Evolutionary conservation across 2,888 invertebrate species (phyloP), one percentile per base, ranked within the genome.

Genomic region (Corbicula japonica): DNA sequence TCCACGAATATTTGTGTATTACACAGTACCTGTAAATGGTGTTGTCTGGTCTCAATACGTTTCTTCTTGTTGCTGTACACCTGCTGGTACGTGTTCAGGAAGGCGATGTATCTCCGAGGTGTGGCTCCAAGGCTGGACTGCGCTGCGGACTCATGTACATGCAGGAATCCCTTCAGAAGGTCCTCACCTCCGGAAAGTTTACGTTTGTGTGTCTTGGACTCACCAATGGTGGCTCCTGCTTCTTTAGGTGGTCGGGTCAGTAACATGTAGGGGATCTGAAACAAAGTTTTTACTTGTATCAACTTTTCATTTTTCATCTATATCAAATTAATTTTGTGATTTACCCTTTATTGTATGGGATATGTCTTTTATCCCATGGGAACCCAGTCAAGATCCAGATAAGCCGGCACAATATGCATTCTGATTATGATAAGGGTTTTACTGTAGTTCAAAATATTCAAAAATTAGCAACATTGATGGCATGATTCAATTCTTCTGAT

Each of bases 21-120:
- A n/a, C n/a, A n/a, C n/a, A n/a, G 46, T 71, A 96, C 96, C 94
- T 96, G 95, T 34, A 97, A 93, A 93, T 96, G 96, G 18, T 94
- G 94, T 90, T 95, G 95, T 86, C 95, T 95, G 61, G 95, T 94
- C 60, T 95, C 92, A 32, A 97, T 95, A 2, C 95, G 93, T 3
- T 93, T 90, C 87, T 95, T 95, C 94, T 96, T 96, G 66, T 94
- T 94, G n/a, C 92, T 94, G 86, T 95, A 95, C 94, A 97, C 93
- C 94, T 91, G 88, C 54, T 91, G 88, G 88, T 94, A 95, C 18
- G 94, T 94, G 81, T 94, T 92, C 28, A 95, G 90, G 86, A 95
- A 94, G 46, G 94, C 88, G 94, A 95, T 58, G 95, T 94, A 94
- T 86, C 94, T 91, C 74, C 94, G 88, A 0, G 95, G 95, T 10